Evolutionary conservation across 2,888 invertebrate genomes (phyloP), one percentile per base, ranked within the genome.

Genomic region (Acanthococcus lagerstroemiae): DNA sequence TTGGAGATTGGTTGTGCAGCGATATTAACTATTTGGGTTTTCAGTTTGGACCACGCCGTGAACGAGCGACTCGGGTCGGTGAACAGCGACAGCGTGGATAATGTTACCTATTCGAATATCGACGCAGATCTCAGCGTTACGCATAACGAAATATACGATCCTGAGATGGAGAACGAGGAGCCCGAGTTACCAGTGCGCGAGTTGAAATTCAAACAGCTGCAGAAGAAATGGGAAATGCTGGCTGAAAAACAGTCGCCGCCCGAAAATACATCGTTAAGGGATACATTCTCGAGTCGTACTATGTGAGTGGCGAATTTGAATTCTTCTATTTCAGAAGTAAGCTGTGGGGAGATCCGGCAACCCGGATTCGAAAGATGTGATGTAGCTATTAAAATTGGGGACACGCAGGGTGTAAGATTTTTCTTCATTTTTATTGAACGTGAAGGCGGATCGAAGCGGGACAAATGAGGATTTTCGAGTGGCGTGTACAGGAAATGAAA

Each of bases 191-290:
- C 50, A 25, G 65, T 67, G 21, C 69, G 69, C 30, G 55, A 65
- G 27, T 82, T 82, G 68, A 84, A 87, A 73, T 90, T 89, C 78
- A 81, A 85, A 22, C 81, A 85, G 69, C 77, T 90, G 67, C 88
- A 88, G 73, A 83, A 86, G 73, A 87, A 87, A 73, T 90, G 90
- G 90, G 89, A 90, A 74, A 81, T 86, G 78, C 79, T 89, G 70
- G 85, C 85, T 70, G 80, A 80, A 57, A 80, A 81, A 45, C 77
- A 77, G 0, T 73, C 72, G 6, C 76, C 75, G 44, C 72, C 70
- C 15, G 72, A 72, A 19, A 68, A 48, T 44, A 67, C 68, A 1
- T 37, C 58, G 21, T 68, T 68, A 25, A n/a, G 5, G 24, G 65
- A 65, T 44, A 19, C 45, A 17, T 45, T 46, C 17, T n/a, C 46